Evolutionary conservation across 1,140 invertebrate genomes (phyloP).

Genomic region (Ostrea denselamellosa): DNA sequence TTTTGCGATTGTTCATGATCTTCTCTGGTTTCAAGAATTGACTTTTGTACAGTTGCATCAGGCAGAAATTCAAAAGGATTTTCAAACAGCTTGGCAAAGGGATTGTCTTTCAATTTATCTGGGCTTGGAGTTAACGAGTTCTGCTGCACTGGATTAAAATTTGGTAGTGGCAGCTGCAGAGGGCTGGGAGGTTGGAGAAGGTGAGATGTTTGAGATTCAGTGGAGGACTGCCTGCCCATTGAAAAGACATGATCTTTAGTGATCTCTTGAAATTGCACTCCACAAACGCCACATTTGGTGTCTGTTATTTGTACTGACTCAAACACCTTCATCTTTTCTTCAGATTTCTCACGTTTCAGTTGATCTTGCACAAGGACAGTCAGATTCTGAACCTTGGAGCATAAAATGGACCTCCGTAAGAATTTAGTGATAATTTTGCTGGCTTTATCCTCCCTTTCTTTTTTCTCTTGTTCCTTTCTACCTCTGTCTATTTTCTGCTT

Average conservation of each 20-base stretch:
- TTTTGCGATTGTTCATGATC: constrained; percentile 25
- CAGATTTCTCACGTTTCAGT: background rate
- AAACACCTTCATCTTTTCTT: background rate
- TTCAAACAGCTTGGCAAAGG: background rate
- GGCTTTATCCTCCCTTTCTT: constrained; percentile 49
- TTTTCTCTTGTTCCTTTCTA: constrained; percentile 47
- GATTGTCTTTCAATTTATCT: background rate
- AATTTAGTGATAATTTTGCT: constrained; percentile 47
- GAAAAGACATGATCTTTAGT: background rate
- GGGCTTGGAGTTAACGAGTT: background rate
- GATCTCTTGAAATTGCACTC: background rate
- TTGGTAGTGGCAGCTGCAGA: background rate
- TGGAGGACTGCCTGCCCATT: background rate
- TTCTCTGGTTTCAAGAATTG: background rate
- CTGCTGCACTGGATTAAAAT: background rate
- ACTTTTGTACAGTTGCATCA: background rate
- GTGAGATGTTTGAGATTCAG: background rate
- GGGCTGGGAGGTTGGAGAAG: background rate
- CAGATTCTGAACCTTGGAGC: constrained; percentile 40
- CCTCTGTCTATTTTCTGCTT: constrained; percentile 50
- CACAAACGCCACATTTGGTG: constrained; percentile 48
- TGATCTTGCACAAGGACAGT: constrained; percentile 35
- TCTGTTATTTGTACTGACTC: constrained; percentile 34
- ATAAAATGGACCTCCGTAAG: constrained; percentile 45
- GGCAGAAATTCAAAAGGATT: background rate